Evolutionary conservation across 2,113 vertebrate species (phyloP), one percentile per base, ranked within the genome.

Genomic region (Xenotilapia caudafasciata): DNA sequence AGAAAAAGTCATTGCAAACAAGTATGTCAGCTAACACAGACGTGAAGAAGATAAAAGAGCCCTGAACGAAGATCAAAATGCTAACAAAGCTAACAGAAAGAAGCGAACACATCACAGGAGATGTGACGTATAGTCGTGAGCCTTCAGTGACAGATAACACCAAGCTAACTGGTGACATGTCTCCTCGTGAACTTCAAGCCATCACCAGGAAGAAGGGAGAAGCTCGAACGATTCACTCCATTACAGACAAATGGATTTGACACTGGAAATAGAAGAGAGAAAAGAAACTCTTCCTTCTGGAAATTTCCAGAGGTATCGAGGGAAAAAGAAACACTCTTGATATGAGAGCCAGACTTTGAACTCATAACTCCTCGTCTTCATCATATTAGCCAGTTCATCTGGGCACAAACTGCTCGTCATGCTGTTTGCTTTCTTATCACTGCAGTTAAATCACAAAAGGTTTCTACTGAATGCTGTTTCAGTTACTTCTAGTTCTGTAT

Each of bases 71-170:
- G 38, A 42, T 70, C 65, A 70, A 42, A 42, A n/a, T 23, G 35
- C n/a, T 3, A 70, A 70, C 6, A 2, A 45, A 23, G 21, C 65
- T 23, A 73, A 45, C 38, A 45, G 21, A 15, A 45, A 26, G 65
- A 45, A 26, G n/a, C 5, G 2, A 1, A 23, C n/a, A 2, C 12
- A 9, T 70, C 35, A 40, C 65, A 70, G 13, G 13, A 70, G 21
- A 73, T 23, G 33, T 28, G 1, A 45, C 9, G 15, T 12, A 10
- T 17, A 14, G 35, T 4, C 5, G 6, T 13, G 23, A 93, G 68
- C 87, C 85, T 2, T 92, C 93, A 92, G 93, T 93, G 92, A 94
- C 92, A 94, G 94, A 94, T 91, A 5, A 47, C 86, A 80, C 68
- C 55, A 75, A 35, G 23, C 7, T 31, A 51, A 80, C 56, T 9